Percentiles rank a stretch among this genome's conserved stretches.
These are phyloP conservation scores for Cyrtonyx montezumae DNA, from an alignment of 2,113 vertebrate genomes.

Conservation along the genomic window DNA sequence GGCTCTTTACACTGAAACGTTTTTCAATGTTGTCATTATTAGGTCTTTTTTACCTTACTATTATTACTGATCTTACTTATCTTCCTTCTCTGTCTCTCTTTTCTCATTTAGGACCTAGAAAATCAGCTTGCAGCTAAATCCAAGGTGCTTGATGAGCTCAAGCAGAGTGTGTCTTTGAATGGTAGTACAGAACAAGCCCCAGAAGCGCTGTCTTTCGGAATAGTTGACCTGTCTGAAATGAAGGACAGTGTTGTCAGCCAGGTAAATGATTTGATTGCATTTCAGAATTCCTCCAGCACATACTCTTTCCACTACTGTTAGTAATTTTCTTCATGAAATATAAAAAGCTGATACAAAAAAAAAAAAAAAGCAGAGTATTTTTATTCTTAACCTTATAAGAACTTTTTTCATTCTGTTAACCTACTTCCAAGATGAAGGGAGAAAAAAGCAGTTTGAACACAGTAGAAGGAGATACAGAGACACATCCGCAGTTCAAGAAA, in stretches of 20 bases:
- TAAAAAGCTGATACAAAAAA: not conserved
- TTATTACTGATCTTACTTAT: not conserved
- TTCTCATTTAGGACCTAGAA: slow-evolving; percentile 78
- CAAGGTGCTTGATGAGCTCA: slow-evolving; percentile 79
- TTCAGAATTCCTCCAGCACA: not conserved
- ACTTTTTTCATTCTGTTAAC: not conserved
- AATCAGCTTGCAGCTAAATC: slow-evolving; percentile 77
- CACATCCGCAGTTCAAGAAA: not conserved
- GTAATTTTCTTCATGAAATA: not conserved
- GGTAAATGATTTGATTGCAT: slow-evolving; percentile 70
- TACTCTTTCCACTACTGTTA: not conserved
- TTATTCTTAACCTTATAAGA: not conserved
- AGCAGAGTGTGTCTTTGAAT: slow-evolving; percentile 34
- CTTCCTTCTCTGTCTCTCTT: fast-evolving
- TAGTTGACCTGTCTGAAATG: slow-evolving; percentile 64
- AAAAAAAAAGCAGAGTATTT: not conserved
- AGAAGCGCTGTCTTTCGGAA: not conserved
- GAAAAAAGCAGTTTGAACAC: not conserved
- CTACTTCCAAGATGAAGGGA: not conserved
- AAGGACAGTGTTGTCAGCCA: slow-evolving; percentile 67
- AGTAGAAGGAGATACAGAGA: not conserved
- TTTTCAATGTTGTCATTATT: not conserved
- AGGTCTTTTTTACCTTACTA: not conserved
- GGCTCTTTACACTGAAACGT: not conserved
- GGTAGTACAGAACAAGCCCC: not conserved